phyloP scores from a whole-genome alignment of 2,113 vertebrate species.

The Podarcis muralis region DNA sequence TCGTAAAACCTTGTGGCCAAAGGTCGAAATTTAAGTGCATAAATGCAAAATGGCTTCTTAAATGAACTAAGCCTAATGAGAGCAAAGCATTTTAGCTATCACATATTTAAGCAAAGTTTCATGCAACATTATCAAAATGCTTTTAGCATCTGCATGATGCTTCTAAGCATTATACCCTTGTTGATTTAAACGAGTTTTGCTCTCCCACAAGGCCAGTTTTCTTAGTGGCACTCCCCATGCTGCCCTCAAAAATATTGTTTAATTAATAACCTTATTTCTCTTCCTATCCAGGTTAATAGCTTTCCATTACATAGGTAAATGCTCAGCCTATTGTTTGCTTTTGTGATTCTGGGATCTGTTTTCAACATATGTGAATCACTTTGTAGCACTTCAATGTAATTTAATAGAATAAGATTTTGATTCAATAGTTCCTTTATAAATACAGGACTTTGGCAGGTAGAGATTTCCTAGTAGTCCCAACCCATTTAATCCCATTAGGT shows the following conservation, averaged over 20 bases:
- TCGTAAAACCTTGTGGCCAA: not conserved
- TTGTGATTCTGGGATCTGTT: not conserved
- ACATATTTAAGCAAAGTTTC: conserved; percentile 11
- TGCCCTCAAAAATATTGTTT: not conserved
- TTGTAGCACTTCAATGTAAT: not conserved
- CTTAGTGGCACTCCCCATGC: not conserved
- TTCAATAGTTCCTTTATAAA: not conserved
- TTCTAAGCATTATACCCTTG: not conserved
- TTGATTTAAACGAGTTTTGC: not conserved
- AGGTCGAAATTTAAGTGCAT: not conserved
- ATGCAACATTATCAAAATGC: not conserved
- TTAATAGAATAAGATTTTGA: not conserved
- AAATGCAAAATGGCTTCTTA: not conserved
- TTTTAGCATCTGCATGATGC: not conserved
- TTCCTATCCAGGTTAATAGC: not conserved
- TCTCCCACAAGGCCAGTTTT: not conserved
- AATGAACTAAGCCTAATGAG: conserved; percentile 1
- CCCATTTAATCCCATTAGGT: not conserved
- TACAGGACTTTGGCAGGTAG: not conserved
- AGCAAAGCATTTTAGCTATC: not conserved
- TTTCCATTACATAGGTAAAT: conserved; percentile 1
- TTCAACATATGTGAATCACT: not conserved
- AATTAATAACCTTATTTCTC: conserved; percentile 18
- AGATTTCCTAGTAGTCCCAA: not conserved
- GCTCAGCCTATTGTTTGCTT: not conserved